A percentile compares a stretch with the other conserved stretches of the same genome.
Conservation (phyloP, 2,888 invertebrate genomes). For the Limnephilus auricula region DNA sequence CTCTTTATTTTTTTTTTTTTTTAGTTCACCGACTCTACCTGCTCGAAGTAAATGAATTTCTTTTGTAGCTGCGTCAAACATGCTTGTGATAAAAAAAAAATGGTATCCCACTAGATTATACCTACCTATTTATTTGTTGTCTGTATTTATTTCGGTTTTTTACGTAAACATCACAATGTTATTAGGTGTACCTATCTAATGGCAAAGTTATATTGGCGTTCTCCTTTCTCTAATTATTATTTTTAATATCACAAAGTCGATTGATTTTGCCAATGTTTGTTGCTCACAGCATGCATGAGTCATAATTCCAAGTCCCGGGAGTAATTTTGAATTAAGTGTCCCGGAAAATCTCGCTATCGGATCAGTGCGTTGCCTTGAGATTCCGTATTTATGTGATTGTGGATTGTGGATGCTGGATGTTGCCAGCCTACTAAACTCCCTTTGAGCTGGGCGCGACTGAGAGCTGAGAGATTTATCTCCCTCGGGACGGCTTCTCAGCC, state of each 20-base stretch:
- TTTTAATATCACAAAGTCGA: neutral
- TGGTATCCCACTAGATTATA: neutral
- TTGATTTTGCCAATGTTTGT: neutral
- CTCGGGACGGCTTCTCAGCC: neutral
- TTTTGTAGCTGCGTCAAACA: neutral
- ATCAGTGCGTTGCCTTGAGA: neutral
- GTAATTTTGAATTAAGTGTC: neutral
- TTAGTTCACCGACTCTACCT: neutral
- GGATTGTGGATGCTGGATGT: neutral
- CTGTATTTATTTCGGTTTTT: neutral
- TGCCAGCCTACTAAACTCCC: neutral
- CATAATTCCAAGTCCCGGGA: neutral
- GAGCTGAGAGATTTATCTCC: neutral
- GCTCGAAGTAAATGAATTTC: neutral
- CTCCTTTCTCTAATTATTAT: neutral
- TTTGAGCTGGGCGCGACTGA: neutral
- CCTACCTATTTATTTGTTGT: neutral
- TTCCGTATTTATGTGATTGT: neutral
- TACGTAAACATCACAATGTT: neutral
- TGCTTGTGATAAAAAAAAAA: neutral
- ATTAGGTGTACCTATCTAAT: neutral
- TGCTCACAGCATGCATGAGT: neutral
- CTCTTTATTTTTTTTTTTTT: neutral
- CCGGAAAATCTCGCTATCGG: neutral
- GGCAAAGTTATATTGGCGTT: neutral